phyloP scores from a whole-genome alignment of 2,113 vertebrate species.

The Chaetodon trifascialis region DNA sequence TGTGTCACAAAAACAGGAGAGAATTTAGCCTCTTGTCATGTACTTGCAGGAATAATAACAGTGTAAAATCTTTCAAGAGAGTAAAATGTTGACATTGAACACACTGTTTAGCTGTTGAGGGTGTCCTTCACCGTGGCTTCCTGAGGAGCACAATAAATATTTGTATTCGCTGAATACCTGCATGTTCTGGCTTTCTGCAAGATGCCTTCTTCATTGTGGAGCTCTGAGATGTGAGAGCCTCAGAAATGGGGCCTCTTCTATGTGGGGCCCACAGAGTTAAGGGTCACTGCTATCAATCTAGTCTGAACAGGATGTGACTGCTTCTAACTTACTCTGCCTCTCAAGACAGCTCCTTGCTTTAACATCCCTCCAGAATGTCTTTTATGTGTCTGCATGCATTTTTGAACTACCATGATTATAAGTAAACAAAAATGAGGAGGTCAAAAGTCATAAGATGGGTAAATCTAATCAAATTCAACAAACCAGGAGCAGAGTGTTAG shows the following conservation, averaged over 20 bases:
- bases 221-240: neutral
- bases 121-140: slow-evolving; percentile 34
- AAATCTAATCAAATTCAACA: neutral
- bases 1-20: slow-evolving; percentile 57
- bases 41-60: slow-evolving; percentile 35
- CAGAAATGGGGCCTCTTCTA: slow-evolving; percentile 24
- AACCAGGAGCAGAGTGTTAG: too few species aligned
- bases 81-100: slow-evolving; percentile 50
- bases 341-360: neutral
- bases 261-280: slow-evolving; percentile 16
- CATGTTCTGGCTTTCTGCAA: slow-evolving; percentile 11
- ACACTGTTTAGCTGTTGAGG: slow-evolving; percentile 50
- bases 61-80: slow-evolving; percentile 32
- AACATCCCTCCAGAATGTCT: neutral
- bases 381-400: neutral
- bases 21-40: slow-evolving; percentile 3
- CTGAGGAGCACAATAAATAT: slow-evolving; percentile 71
- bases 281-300: slow-evolving; percentile 53
- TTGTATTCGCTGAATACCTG: slow-evolving; percentile 72
- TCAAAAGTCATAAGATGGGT: neutral
- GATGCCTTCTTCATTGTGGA: neutral
- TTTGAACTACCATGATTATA: neutral
- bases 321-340: slow-evolving; percentile 1
- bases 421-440: neutral
- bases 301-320: slow-evolving; percentile 50